Evolutionary conservation across 1,140 invertebrate species (phyloP).

Genomic region (Diabrotica virgifera): DNA sequence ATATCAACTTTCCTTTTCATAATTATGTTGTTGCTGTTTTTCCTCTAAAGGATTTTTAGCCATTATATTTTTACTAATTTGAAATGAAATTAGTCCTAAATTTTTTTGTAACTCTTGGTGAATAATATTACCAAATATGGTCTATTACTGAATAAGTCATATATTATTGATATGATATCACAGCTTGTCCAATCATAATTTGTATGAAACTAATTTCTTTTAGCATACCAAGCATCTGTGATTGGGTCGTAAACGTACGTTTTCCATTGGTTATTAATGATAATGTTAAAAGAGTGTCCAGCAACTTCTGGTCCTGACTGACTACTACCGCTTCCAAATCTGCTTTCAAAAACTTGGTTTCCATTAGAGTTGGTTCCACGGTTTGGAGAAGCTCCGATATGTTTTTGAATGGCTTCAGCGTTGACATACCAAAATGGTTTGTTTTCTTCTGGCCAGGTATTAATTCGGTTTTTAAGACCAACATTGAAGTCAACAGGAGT

Average conservation of each 20-base stretch:
- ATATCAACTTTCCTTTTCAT: too few relatives aligned
- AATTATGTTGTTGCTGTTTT: too few relatives aligned
- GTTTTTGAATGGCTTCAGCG: conserved; percentile 50
- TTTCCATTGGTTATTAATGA: background rate
- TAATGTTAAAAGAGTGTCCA: conserved; percentile 3
- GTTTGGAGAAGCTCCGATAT: conserved; percentile 15
- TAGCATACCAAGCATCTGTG: background rate
- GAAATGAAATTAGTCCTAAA: too few relatives aligned
- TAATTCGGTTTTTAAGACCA: conserved; percentile 51
- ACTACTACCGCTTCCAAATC: background rate
- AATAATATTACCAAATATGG: too few relatives aligned
- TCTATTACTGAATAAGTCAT: too few relatives aligned
- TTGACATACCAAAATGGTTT: conserved; percentile 60
- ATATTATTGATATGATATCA: too few relatives aligned
- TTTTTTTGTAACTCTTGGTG: too few relatives aligned
- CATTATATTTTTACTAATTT: too few relatives aligned
- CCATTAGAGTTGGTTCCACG: background rate
- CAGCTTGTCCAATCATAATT: too few relatives aligned
- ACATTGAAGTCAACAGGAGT: conserved; percentile 50
- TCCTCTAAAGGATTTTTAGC: too few relatives aligned
- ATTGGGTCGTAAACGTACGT: conserved; percentile 7
- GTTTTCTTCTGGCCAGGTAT: conserved; percentile 54
- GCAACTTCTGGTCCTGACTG: background rate
- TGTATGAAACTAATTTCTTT: background rate
- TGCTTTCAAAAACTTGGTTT: background rate